Base-by-base conservation (phyloP, 2,797 vertebrate species). In the Pseudomugil gertrudae region DNA sequence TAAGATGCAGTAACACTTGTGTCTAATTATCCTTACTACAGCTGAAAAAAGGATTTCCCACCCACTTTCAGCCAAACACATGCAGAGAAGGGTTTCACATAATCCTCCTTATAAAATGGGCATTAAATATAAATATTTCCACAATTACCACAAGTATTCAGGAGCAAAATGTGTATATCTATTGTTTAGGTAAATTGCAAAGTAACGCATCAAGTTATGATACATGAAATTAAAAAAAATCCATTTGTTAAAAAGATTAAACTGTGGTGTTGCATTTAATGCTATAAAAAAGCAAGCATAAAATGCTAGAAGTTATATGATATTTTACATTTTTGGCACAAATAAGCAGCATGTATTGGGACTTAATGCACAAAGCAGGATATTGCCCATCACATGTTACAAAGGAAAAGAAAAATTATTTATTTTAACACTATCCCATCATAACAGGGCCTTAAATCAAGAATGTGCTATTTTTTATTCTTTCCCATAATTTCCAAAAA, bases 21-120 rank as follows among this genome's bases (percentile, higher is more conserved):
- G 57, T 83, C 71, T 82, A 88, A 90, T 89, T 86, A 88, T 84
- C 74, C 63, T 83, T 27, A 68, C 61, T 74, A 65, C 48, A 55
- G 67, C 69, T 82, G 65, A 45, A 81, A 82, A 76, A 85, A 59
- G 76, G 53, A 59, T 47, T 50, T 69, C 65, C 65, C 59, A 73
- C 66, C 64, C 70, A 64, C 67, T 23, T 63, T 66, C 24, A 58
- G 52, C 23, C 52, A 29, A 45, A 43, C 5, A 35, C 26, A 57
- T 13, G 50, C 38, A 61, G 27, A 23, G 19, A 32, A 10, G 15
- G 3, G 19, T 13, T 32, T 11, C 64, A 38, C 32, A 21, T 38
- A 29, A 58, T 66, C 9, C 45, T 24, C 45, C n/a, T 19, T 36
- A 19, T 66, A 23, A 68, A 48, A 43, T 4, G 32, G n/a, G 52